Evolutionary conservation across 2,797 vertebrate genomes (phyloP).

Genomic region (Anisognathus igniventris): DNA sequence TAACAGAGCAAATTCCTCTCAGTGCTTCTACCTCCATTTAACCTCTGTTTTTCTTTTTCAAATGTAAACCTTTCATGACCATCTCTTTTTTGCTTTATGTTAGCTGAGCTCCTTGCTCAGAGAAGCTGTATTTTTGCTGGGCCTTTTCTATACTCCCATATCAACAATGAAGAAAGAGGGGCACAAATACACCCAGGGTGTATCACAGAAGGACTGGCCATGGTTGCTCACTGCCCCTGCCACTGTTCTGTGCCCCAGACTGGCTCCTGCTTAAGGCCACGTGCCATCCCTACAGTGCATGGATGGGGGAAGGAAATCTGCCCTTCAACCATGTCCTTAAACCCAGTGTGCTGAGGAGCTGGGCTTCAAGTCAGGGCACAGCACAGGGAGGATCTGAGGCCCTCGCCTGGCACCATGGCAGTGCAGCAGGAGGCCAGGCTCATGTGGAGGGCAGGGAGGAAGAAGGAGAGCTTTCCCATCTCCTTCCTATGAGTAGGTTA

Average conservation of each 20-base stretch:
- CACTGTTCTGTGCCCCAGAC: neutral
- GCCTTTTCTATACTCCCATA: neutral
- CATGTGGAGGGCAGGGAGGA: neutral
- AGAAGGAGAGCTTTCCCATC: neutral
- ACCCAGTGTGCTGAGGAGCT: neutral
- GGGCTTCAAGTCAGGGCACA: neutral
- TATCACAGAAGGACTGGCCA: neutral
- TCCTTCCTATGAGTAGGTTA: neutral
- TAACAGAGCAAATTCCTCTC: neutral
- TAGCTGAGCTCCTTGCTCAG: neutral
- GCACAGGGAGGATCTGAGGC: neutral
- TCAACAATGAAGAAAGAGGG: neutral
- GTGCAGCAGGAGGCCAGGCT: neutral
- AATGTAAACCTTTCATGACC: neutral
- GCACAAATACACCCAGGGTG: neutral
- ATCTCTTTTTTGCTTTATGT: neutral
- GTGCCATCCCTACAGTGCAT: neutral
- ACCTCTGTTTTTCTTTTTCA: neutral
- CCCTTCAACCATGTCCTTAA: neutral
- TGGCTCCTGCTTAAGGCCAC: neutral
- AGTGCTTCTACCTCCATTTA: neutral
- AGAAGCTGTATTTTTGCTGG: neutral
- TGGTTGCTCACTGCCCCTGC: neutral
- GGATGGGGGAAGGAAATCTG: neutral
- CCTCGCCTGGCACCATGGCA: neutral